phyloP scores from a whole-genome alignment of 92 coral and sea anemone species.

The Isaurus tuberculatus region DNA sequence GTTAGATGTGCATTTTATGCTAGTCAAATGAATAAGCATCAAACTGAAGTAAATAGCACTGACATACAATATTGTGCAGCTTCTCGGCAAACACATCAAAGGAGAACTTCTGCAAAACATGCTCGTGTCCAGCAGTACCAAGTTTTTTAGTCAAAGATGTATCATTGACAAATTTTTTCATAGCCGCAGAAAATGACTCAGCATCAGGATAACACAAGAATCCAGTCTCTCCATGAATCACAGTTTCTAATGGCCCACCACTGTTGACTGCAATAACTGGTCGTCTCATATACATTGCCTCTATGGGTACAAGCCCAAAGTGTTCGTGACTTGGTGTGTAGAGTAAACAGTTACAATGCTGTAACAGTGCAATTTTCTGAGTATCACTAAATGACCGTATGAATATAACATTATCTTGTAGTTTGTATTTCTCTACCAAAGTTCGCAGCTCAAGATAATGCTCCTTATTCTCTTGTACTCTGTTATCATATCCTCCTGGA shows the following conservation, averaged over 20 bases:
- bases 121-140: constrained; percentile 85
- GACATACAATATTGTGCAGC: constrained; percentile 94
- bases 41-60: constrained; percentile 79
- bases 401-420: constrained; percentile 85
- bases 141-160: constrained; percentile 61
- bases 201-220: constrained; percentile 94
- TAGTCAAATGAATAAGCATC: constrained; percentile 86
- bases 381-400: constrained; percentile 88
- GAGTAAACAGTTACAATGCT: constrained; percentile 78
- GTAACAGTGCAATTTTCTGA: constrained; percentile 83
- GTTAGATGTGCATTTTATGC: neutral
- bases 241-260: constrained; percentile 98
- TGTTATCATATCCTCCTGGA: constrained; percentile 96
- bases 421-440: constrained; percentile 77
- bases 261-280: constrained; percentile 96
- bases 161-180: constrained; percentile 84
- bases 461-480: constrained; percentile 94
- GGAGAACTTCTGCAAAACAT: constrained; percentile 94
- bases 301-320: constrained; percentile 97
- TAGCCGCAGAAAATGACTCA: constrained; percentile 88
- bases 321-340: constrained; percentile 99
- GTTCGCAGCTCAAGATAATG: constrained; percentile 86
- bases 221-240: constrained; percentile 85
- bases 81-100: constrained; percentile 94
- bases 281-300: constrained; percentile 93